Conservation (phyloP, 2,888 invertebrate species). For the Leptinotarsa peninsularis region DNA sequence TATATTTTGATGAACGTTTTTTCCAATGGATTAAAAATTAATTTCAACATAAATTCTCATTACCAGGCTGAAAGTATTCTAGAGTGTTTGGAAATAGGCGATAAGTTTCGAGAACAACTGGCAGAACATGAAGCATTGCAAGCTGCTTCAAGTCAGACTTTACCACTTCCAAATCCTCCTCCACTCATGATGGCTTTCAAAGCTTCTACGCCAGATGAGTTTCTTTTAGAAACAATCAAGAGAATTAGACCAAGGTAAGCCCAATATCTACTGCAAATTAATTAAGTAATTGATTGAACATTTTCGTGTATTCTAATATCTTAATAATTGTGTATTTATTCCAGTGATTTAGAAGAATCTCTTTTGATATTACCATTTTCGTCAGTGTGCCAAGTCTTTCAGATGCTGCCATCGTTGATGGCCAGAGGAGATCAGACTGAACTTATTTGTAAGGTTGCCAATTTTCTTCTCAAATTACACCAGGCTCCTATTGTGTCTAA, state of each 20-base stretch:
- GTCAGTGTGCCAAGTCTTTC: conserved; percentile 82
- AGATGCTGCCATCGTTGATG: conserved; percentile 75
- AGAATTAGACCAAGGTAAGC: conserved; percentile 83
- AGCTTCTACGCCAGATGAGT: conserved; percentile 80
- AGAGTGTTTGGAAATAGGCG: conserved; percentile 87
- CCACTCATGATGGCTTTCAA: conserved; percentile 86
- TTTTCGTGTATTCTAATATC: conserved; percentile 10
- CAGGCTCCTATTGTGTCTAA: conserved; percentile 83
- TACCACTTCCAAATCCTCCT: conserved; percentile 73
- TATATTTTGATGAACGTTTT: too few relatives aligned
- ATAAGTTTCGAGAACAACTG: conserved; percentile 73
- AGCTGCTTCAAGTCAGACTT: conserved; percentile 60
- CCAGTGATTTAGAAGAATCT: conserved; percentile 91
- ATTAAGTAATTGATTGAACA: background rate
- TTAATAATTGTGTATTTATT: conserved; percentile 52
- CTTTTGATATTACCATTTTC: conserved; percentile 87
- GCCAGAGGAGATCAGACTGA: conserved; percentile 80
- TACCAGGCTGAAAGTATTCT: conserved; percentile 86
- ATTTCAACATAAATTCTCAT: background rate
- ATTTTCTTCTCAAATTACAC: conserved; percentile 82
- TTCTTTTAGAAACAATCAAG: conserved; percentile 82
- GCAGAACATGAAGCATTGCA: conserved; percentile 66
- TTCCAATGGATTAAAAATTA: too few relatives aligned
- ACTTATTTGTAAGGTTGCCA: conserved; percentile 78
- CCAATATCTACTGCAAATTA: background rate